Evolutionary conservation across 2,113 vertebrate genomes (phyloP).

Genomic region (Cricetomys ansorgei): DNA sequence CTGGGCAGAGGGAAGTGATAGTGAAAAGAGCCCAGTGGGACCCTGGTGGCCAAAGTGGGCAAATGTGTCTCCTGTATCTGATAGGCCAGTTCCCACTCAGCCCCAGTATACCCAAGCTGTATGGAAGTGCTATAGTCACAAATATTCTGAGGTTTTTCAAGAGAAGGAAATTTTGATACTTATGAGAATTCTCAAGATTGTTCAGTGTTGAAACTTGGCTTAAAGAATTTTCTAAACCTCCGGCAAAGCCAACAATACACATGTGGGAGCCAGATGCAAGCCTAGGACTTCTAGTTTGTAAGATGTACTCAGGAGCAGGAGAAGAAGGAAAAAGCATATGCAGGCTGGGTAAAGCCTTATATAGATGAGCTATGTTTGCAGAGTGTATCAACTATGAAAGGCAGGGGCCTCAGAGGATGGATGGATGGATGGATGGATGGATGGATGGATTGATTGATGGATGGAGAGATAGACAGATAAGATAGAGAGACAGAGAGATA

Average conservation of each 20-base stretch:
- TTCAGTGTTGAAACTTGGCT: slow-evolving; percentile 58
- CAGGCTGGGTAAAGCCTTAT: background rate
- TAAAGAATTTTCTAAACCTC: slow-evolving; percentile 56
- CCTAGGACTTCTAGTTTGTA: background rate
- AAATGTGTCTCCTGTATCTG: background rate
- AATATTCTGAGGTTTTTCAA: slow-evolving; percentile 9
- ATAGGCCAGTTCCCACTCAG: background rate
- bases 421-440: background rate
- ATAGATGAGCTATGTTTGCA: background rate
- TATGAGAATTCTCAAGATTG: slow-evolving; percentile 67
- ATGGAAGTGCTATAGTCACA: background rate
- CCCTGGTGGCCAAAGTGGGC: background rate
- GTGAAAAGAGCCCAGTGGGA: background rate
- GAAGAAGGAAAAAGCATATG: background rate
- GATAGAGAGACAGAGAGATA: background rate
- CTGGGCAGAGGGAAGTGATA: background rate
- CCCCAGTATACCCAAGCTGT: background rate
- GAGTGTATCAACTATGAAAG: rapidly evolving
- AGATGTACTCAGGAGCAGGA: background rate
- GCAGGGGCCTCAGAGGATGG: too few relatives aligned
- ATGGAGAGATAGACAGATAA: background rate
- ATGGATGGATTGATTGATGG: background rate
- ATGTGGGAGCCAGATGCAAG: slow-evolving; percentile 72
- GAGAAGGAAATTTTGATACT: slow-evolving; percentile 58
- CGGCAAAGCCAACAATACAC: background rate